phyloP scores from a whole-genome alignment of 1,140 invertebrate species.

The Wiebesia pumilae region DNA sequence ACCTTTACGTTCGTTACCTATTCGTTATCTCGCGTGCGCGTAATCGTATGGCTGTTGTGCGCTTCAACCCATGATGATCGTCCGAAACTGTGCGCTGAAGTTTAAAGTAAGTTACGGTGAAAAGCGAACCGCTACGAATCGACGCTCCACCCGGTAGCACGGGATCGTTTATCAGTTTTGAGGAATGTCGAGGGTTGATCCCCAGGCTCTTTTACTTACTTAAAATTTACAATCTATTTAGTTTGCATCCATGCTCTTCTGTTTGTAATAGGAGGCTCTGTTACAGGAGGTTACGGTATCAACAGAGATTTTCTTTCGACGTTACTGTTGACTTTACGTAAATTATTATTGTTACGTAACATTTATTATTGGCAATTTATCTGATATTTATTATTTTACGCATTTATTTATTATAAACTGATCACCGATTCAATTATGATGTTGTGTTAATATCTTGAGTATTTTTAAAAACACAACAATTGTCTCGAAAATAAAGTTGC shows the following conservation, averaged over 20 bases:
- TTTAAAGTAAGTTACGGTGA: neutral
- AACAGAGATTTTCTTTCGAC: neutral
- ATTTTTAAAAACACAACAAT: too few species aligned
- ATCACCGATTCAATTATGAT: neutral
- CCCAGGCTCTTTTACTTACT: too few species aligned
- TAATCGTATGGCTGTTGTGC: neutral
- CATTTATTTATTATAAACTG: too few species aligned
- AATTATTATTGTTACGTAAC: neutral
- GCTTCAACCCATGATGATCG: neutral
- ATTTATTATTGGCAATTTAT: neutral
- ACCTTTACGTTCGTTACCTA: too few species aligned
- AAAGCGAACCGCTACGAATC: neutral
- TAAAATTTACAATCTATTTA: too few species aligned
- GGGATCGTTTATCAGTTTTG: too few species aligned
- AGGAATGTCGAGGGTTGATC: too few species aligned
- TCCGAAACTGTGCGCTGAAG: neutral
- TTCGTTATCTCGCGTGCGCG: neutral
- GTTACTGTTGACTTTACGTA: neutral
- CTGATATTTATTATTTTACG: neutral
- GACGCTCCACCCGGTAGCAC: too few species aligned
- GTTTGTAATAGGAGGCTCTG: neutral
- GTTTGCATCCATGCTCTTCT: too few species aligned
- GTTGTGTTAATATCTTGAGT: too few species aligned
- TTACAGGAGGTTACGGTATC: neutral
- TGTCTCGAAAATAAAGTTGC: too few species aligned